These are phyloP conservation scores for Anas georgica DNA, from an alignment of 2,797 vertebrate species.

Conservation along the genomic window DNA sequence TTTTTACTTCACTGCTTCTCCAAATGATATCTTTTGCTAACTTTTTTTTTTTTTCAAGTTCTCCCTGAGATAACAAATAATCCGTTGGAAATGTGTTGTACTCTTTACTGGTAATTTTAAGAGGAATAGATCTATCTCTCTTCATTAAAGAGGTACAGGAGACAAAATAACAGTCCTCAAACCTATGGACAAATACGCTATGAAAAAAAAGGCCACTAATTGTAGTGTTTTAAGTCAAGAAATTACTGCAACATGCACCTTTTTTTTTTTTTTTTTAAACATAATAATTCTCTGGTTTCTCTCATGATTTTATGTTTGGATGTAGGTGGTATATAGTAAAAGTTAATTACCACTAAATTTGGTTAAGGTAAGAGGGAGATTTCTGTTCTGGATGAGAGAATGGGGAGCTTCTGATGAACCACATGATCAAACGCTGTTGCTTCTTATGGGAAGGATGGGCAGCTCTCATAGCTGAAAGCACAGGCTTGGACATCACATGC, in stretches of 20 bases:
- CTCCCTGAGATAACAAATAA: background rate
- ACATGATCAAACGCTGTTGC: background rate
- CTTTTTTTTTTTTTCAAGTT: background rate
- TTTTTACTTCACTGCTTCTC: background rate
- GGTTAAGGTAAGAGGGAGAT: background rate
- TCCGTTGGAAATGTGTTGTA: background rate
- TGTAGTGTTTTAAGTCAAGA: background rate
- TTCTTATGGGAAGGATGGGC: background rate
- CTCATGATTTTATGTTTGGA: background rate
- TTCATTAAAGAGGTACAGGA: background rate
- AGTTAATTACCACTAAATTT: background rate
- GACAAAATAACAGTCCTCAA: background rate
- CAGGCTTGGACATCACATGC: background rate
- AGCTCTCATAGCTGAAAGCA: background rate
- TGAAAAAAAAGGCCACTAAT: background rate
- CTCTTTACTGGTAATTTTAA: background rate
- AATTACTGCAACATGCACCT: background rate
- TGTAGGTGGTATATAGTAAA: background rate
- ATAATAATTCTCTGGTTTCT: background rate
- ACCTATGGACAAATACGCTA: background rate
- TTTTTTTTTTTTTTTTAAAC: background rate
- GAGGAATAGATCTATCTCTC: background rate
- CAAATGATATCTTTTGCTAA: background rate
- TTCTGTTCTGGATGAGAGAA: background rate
- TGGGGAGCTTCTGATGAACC: background rate